Conservation (phyloP, 2,888 invertebrate species). For the Nemoura dubitans region DNA sequence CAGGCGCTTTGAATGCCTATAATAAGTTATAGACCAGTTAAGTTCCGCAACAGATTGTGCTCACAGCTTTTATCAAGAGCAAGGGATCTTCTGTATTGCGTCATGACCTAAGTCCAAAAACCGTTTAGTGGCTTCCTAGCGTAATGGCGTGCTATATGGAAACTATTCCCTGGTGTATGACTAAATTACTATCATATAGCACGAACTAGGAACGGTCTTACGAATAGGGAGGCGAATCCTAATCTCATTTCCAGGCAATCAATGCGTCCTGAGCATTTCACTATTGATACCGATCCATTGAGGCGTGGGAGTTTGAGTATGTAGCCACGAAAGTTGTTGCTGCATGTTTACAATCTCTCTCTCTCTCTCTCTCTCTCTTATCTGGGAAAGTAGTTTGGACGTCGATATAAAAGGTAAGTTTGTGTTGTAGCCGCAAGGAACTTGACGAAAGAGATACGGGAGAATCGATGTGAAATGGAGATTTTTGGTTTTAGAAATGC, state of each 20-base stretch:
- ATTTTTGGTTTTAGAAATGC: constrained; percentile 1
- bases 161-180: constrained; percentile 27
- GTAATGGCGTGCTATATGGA: constrained; percentile 15
- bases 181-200: constrained; percentile 8
- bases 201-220: not conserved
- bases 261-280: constrained; percentile 18
- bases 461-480: constrained; percentile 20
- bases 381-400: not conserved
- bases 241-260: constrained; percentile 31
- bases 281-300: constrained; percentile 3
- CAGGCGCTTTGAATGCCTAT: constrained; percentile 1
- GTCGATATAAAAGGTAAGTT: not conserved
- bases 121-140: constrained; percentile 39
- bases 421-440: not conserved
- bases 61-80: constrained; percentile 32
- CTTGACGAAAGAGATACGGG: not conserved
- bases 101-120: constrained; percentile 42
- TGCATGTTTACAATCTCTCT: not conserved
- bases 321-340: not conserved
- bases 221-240: constrained; percentile 2
- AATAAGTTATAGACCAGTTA: constrained; percentile 22
- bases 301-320: not conserved
- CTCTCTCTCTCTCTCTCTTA: not conserved
- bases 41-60: constrained; percentile 28
- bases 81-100: constrained; percentile 28